Base-by-base conservation (phyloP, 2,797 vertebrate genomes). In the Tragopan temminckii region DNA sequence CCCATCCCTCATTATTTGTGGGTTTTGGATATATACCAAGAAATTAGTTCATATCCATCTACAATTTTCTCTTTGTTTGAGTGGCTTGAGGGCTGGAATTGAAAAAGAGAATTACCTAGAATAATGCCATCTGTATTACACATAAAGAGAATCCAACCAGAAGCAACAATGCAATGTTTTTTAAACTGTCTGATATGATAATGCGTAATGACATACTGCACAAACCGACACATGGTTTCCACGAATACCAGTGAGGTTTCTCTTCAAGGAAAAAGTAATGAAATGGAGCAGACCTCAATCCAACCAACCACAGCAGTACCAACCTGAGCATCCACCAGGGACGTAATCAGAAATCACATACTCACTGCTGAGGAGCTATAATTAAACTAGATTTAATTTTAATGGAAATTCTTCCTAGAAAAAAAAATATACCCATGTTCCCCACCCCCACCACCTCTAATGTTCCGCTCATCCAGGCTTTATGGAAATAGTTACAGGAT, bases 361-460 rank as follows among this genome's bases (percentile, higher is more conserved):
- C 96, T 96, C 97, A 96, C 96, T 97, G 96, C 97, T 96, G 95
- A 97, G 90, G 94, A 97, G 92, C 95, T 98, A 97, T 98, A 98
- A 98, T 97, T 98, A 98, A 98, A 98, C 97, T 95, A 97, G 97
- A 97, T 97, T 97, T 98, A 97, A 97, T 98, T 98, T 98, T 97
- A 98, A 97, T 98, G 97, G 97, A 98, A 98, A 97, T 97, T 97
- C 96, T 98, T 96, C 93, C 84, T 92, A 94, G 95, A 94, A 94
- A 97, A 97, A 97, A 93, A 96, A 96, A 68, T 80, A 91, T 66
- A 88, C 33, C 4, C 2, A 17, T 48, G 21, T 85, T 91, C 72
- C 89, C 91, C 55, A 61, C 82, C 87, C 89, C 94, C 89, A 76
- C 43, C 68, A 62, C 80, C 80, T 97, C 95, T 88, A 88, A 81